phyloP scores from a whole-genome alignment of 2,797 vertebrate genomes.

The Sarcoramphus papa region DNA sequence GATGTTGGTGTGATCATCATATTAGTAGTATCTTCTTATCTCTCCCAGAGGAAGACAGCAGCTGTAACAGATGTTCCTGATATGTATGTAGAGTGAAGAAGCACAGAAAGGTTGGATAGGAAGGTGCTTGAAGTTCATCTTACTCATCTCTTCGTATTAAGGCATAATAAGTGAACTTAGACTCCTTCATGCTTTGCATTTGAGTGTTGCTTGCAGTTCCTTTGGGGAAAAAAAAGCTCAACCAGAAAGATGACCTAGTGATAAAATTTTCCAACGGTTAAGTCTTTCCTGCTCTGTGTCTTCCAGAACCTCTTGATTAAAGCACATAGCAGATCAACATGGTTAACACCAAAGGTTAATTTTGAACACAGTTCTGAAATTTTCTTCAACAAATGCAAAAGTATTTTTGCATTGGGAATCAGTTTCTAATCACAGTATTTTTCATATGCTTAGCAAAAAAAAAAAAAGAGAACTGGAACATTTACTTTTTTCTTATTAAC shows the following conservation, averaged over 20 bases:
- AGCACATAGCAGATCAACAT: not conserved
- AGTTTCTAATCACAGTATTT: not conserved
- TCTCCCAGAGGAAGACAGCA: not conserved
- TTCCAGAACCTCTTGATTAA: not conserved
- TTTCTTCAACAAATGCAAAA: not conserved
- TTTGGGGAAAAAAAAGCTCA: not conserved
- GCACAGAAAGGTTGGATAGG: not conserved
- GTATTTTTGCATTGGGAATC: not conserved
- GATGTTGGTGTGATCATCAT: not conserved
- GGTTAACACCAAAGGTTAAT: not conserved
- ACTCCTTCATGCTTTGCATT: not conserved
- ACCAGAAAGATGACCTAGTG: not conserved
- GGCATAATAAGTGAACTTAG: not conserved
- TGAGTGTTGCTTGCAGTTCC: not conserved
- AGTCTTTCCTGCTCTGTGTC: not conserved
- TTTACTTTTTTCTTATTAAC: not conserved
- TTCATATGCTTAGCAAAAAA: not conserved
- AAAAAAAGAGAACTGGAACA: not conserved
- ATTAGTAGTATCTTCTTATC: not conserved
- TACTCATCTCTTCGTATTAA: not conserved
- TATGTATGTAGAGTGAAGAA: not conserved
- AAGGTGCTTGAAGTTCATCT: slow-evolving; percentile 1
- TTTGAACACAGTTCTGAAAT: not conserved
- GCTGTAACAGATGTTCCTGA: not conserved
- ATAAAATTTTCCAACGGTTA: not conserved